phyloP scores from a whole-genome alignment of 2,113 vertebrate species.

The Thunnus thynnus region DNA sequence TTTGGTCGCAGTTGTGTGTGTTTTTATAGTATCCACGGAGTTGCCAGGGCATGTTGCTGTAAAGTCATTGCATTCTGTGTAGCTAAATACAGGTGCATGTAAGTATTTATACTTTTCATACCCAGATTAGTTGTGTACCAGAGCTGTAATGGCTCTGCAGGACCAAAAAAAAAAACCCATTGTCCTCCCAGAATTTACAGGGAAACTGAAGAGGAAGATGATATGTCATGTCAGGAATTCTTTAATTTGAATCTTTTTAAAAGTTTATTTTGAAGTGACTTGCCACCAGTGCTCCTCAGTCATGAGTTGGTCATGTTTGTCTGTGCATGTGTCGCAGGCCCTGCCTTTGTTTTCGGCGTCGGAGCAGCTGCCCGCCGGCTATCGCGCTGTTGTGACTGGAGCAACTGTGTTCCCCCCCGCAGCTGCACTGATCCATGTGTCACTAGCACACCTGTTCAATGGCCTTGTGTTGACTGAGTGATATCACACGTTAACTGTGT shows the following conservation, averaged over 20 bases:
- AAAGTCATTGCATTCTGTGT: no score
- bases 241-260: not conserved
- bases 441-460: slow-evolving; percentile 71
- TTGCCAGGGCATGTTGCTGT: not conserved
- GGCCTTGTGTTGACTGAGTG: slow-evolving; percentile 66
- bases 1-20: slow-evolving; percentile 4
- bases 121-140: not conserved
- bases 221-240: not conserved
- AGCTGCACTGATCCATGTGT: slow-evolving; percentile 73
- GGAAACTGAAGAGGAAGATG: no score
- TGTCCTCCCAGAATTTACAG: no score
- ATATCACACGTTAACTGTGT: slow-evolving; percentile 58
- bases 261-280: no score
- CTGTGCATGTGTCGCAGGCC: slow-evolving; percentile 36
- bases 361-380: slow-evolving; percentile 61
- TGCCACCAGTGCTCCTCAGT: not conserved
- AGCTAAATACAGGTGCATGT: not conserved
- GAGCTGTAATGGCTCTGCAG: not conserved
- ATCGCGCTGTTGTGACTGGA: slow-evolving; percentile 66
- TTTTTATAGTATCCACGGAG: not conserved
- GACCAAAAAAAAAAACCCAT: no score
- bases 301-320: not conserved
- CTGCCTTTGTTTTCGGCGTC: slow-evolving; percentile 49
- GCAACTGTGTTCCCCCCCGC: slow-evolving; percentile 61
- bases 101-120: not conserved